Percentiles rank a stretch among this genome's conserved stretches.
These are phyloP conservation scores for Eulimnadia texana DNA, from an alignment of 1,140 invertebrate species.

Conservation along the genomic window DNA sequence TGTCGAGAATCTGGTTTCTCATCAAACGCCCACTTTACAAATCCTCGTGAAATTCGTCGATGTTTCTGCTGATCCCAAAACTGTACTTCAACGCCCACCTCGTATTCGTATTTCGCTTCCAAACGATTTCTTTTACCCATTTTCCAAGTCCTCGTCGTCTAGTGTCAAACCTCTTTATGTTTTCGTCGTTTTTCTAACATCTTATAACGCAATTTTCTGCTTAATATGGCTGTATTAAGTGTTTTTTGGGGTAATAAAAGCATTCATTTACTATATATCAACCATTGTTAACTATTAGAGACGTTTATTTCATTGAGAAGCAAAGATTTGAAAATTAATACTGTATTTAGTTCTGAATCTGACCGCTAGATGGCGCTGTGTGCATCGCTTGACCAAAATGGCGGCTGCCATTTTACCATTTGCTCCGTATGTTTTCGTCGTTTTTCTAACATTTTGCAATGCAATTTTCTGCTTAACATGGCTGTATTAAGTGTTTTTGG, in stretches of 20 bases:
- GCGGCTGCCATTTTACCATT: too few species aligned
- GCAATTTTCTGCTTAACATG: too few species aligned
- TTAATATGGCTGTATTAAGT: too few species aligned
- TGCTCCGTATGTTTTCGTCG: not conserved
- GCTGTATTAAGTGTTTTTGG: too few species aligned
- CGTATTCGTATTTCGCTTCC: slow-evolving; percentile 37
- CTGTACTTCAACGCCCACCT: slow-evolving; percentile 7
- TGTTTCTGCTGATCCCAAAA: not conserved
- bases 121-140: slow-evolving; percentile 55
- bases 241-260: too few species aligned
- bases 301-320: too few species aligned
- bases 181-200: not conserved
- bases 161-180: not conserved
- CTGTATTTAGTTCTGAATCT: too few species aligned
- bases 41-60: slow-evolving; percentile 16
- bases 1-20: not conserved
- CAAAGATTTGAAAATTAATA: too few species aligned
- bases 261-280: too few species aligned
- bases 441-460: not conserved
- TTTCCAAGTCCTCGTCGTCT: slow-evolving; percentile 25
- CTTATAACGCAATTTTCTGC: not conserved
- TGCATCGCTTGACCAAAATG: too few species aligned
- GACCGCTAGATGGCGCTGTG: too few species aligned
- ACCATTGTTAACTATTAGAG: too few species aligned
- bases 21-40: not conserved